A percentile compares a stretch with the other conserved stretches of the same genome.
Evolutionary conservation across 2,888 invertebrate species (phyloP).

Genomic region (Tetragnatha montana): DNA sequence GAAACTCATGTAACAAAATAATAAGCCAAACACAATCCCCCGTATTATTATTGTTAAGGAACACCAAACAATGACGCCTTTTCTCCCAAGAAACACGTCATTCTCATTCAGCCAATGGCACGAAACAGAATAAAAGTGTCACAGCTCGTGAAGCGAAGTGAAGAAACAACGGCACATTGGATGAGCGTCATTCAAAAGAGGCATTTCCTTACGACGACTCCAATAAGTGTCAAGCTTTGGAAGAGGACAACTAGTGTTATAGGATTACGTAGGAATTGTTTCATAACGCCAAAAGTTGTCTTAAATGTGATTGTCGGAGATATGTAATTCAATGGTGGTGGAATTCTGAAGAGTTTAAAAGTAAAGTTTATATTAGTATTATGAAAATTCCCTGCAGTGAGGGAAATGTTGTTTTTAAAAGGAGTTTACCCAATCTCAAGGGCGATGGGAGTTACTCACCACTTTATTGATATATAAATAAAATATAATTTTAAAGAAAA

Average conservation of each 20-base stretch:
- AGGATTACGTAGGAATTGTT: not conserved
- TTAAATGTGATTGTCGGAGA: not conserved
- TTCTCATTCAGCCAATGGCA: not conserved
- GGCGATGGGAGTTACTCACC: too few relatives aligned
- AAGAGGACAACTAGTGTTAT: not conserved
- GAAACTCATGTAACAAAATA: too few relatives aligned
- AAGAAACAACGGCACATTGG: slow-evolving; percentile 7
- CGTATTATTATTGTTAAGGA: too few relatives aligned
- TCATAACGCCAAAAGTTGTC: not conserved
- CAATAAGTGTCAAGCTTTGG: slow-evolving; percentile 27
- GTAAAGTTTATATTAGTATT: too few relatives aligned
- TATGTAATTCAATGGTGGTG: not conserved
- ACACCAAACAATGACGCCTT: too few relatives aligned
- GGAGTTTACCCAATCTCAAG: too few relatives aligned
- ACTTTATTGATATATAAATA: too few relatives aligned
- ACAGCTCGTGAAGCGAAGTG: not conserved
- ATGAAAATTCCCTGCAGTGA: too few relatives aligned
- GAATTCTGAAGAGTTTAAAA: too few relatives aligned
- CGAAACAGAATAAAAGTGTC: slow-evolving; percentile 40
- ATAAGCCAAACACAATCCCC: too few relatives aligned
- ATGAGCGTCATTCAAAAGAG: slow-evolving; percentile 32
- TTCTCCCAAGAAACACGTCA: not conserved
- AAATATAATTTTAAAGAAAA: too few relatives aligned
- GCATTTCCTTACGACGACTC: slow-evolving; percentile 7
- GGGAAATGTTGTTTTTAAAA: too few relatives aligned